A percentile compares a stretch with the other conserved stretches of the same genome.
Conservation (phyloP, 2,797 vertebrate genomes). For the Trichosurus vulpecula region DNA sequence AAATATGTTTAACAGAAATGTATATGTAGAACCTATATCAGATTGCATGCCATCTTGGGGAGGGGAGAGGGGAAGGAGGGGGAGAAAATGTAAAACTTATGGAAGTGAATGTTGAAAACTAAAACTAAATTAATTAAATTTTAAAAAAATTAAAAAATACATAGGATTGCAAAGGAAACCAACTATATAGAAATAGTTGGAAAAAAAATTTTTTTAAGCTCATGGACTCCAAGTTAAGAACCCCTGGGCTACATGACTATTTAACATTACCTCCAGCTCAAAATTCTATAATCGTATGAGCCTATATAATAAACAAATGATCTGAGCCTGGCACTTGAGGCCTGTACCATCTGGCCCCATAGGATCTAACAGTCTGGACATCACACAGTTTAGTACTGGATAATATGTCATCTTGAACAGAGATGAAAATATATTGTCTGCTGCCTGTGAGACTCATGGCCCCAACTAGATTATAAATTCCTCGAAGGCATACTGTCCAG, state of each 20-base stretch:
- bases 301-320: neutral
- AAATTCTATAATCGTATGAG: neutral
- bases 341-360: neutral
- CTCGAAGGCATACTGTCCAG: neutral
- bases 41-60: too few relatives aligned
- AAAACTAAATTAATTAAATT: too few relatives aligned
- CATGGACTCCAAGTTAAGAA: neutral
- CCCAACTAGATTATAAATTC: neutral
- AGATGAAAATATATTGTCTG: neutral
- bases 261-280: neutral
- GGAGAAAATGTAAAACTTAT: too few relatives aligned
- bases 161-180: neutral
- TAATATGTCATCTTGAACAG: neutral
- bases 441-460: neutral
- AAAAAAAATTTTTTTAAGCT: neutral
- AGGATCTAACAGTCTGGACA: neutral
- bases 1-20: too few relatives aligned
- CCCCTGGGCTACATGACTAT: neutral
- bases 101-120: too few relatives aligned
- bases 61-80: too few relatives aligned
- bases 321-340: neutral
- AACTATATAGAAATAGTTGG: neutral
- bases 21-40: too few relatives aligned
- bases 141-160: too few relatives aligned
- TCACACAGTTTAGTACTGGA: neutral